Conservation (phyloP, 2,113 vertebrate species). For the Cyanoderma ruficeps region DNA sequence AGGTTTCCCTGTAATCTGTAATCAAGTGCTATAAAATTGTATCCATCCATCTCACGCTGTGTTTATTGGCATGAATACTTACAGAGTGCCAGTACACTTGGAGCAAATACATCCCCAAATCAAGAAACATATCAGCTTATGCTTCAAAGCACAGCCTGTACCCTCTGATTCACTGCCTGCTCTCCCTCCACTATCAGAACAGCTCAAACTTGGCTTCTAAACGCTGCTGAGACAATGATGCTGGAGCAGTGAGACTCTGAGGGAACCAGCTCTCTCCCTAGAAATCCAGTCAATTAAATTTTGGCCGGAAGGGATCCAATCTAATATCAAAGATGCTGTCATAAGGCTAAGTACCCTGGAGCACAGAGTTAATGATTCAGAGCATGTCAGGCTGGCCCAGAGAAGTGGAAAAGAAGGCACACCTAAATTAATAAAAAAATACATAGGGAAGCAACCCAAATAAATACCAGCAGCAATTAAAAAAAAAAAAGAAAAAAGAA, state of each 20-base stretch:
- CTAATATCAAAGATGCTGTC: slow-evolving; percentile 76
- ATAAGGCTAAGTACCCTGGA: slow-evolving; percentile 68
- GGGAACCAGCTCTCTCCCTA: slow-evolving; percentile 26
- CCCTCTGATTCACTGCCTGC: not conserved
- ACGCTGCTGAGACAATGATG: slow-evolving; percentile 55
- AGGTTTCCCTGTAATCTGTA: not conserved
- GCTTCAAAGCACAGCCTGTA: not conserved
- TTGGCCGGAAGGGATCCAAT: slow-evolving; percentile 73
- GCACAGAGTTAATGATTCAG: slow-evolving; percentile 77
- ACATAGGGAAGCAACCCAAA: slow-evolving; percentile 35
- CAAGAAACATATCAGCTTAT: not conserved
- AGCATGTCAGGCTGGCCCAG: slow-evolving; percentile 61
- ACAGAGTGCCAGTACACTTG: not conserved
- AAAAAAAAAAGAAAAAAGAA: too few relatives aligned
- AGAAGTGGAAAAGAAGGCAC: slow-evolving; percentile 53
- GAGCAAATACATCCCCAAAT: not conserved
- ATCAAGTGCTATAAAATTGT: not conserved
- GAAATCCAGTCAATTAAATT: slow-evolving; percentile 78
- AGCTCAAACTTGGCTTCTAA: slow-evolving; percentile 42
- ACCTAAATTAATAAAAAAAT: not conserved
- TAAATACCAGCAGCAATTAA: not conserved
- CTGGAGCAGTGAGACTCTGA: slow-evolving; percentile 17
- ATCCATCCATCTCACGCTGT: not conserved
- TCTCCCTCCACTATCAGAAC: not conserved
- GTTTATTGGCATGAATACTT: not conserved